Evolutionary conservation across 2,888 invertebrate genomes (phyloP).

Genomic region (Magallana nippona): DNA sequence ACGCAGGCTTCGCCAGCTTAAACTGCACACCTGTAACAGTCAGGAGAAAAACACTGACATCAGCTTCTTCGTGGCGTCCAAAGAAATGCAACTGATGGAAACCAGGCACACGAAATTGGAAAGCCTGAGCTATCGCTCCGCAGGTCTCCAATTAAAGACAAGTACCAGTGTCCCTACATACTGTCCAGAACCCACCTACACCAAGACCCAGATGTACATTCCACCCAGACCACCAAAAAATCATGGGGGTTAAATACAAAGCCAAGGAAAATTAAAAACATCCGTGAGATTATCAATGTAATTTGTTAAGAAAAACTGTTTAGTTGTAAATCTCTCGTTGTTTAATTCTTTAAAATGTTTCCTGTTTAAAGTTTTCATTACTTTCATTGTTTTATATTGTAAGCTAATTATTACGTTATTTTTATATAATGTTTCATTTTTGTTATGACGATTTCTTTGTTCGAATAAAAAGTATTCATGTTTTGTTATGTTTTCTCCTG

Average conservation of each 20-base stretch:
- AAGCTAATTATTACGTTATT: too few species aligned
- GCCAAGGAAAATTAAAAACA: too few species aligned
- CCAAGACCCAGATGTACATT: slow-evolving; percentile 42
- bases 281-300: too few species aligned
- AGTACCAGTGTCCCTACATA: neutral
- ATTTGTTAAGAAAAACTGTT: too few species aligned
- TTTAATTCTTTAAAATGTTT: too few species aligned
- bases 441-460: too few species aligned
- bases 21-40: neutral
- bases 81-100: slow-evolving; percentile 43
- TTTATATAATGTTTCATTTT: too few species aligned
- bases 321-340: too few species aligned
- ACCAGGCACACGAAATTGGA: slow-evolving; percentile 1
- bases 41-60: neutral
- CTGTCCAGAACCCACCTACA: neutral
- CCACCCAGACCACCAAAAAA: slow-evolving; percentile 37
- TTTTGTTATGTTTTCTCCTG: too few species aligned
- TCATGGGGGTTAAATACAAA: slow-evolving; percentile 1
- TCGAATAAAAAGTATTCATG: too few species aligned
- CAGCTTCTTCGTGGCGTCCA: slow-evolving; percentile 41
- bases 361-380: too few species aligned
- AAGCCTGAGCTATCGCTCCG: neutral
- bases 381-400: too few species aligned
- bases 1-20: slow-evolving; percentile 36
- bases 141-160: slow-evolving; percentile 1